Base-by-base conservation (phyloP, 2,113 vertebrate genomes). In the Cryptotis parvus region DNA sequence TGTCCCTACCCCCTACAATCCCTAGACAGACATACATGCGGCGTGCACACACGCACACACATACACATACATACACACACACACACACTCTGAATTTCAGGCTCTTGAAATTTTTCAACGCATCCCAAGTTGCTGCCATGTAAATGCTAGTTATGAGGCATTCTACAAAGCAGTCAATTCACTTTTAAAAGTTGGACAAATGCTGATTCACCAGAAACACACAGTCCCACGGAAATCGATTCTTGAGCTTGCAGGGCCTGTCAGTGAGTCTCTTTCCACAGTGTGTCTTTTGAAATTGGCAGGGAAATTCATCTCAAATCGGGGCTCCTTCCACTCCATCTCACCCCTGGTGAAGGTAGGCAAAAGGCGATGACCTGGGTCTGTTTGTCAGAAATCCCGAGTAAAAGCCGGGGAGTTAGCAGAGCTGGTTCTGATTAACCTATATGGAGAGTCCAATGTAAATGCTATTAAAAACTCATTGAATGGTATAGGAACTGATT, bases 401-500 rank as follows among this genome's bases (percentile, higher is more conserved):
- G 43, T 91, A 70, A 87, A 90, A 83, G 85, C 35, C 29, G 3
- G 33, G 61, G 79, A 74, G 29, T 81, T 45, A 39, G 73, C 33
- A 87, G 85, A 90, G 85, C 90, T n/a, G 70, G 66, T 94, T 94
- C 85, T 93, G 94, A 96, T 96, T 95, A 96, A 93, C 93, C 90
- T 95, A 74, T 76, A 92, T 18, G 75, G 88, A 31, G 41, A 87
- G 83, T 83, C 95, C 92, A 93, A 90, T 94, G 96, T 89, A 92
- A 94, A 96, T 94, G 92, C 90, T 82, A 96, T 96, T 96, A 95
- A 96, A 95, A 94, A 58, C 95, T 95, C 94, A 96, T 96, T 91
- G 94, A 93, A 90, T 94, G 78, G 94, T 94, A 96, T 94, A 91
- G 95, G 94, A 94, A 94, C 94, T 91, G 96, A 96, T 96, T 96